Evolutionary conservation across 2,113 vertebrate genomes (phyloP).

Genomic region (Chaetorhynchus papuensis): DNA sequence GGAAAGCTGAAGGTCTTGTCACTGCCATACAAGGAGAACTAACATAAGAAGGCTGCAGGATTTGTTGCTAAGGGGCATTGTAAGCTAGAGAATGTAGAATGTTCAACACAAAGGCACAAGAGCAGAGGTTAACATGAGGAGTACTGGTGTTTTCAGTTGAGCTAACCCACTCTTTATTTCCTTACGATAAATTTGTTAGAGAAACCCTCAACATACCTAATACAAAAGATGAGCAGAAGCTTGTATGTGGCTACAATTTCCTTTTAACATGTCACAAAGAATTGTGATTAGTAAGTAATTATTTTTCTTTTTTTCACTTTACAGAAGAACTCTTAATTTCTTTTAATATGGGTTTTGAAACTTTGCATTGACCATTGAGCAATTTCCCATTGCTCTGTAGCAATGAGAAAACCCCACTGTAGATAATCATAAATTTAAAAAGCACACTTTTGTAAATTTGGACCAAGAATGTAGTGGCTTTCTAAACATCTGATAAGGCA

Average conservation of each 20-base stretch:
- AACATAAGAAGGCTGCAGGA: neutral
- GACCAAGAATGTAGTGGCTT: neutral
- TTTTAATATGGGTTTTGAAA: neutral
- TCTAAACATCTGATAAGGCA: neutral
- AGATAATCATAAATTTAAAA: neutral
- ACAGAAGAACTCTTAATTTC: neutral
- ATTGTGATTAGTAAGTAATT: neutral
- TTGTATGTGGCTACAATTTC: neutral
- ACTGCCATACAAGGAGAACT: neutral
- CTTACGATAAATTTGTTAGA: neutral
- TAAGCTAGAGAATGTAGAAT: neutral
- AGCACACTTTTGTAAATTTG: neutral
- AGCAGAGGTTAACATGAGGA: neutral
- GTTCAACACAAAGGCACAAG: neutral
- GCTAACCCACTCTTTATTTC: neutral
- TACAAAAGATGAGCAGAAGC: neutral
- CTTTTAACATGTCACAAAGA: neutral
- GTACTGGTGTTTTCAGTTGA: neutral
- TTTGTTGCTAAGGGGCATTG: neutral
- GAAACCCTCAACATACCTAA: neutral
- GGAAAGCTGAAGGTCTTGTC: neutral
- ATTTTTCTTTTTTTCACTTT: neutral
- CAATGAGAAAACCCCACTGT: neutral
- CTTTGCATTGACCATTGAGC: neutral
- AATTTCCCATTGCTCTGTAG: neutral